Percentiles rank a stretch among this genome's conserved stretches.
Conservation (phyloP, 1,140 invertebrate species). For the Eriocheir sinensis region DNA sequence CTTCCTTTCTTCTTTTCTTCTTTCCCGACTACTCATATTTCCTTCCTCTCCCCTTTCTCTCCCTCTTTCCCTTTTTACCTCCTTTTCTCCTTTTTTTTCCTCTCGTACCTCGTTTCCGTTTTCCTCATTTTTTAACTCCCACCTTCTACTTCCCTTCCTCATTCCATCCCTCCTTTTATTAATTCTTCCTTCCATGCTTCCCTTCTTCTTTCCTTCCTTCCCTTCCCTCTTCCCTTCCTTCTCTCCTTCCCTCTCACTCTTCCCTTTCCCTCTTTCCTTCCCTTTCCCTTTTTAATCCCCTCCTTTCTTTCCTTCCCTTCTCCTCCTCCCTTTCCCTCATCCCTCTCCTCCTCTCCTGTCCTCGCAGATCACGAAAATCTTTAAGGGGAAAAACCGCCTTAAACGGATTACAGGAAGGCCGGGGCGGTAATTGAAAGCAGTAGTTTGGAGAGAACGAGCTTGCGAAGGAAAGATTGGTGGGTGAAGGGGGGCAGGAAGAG, state of each 20-base stretch:
- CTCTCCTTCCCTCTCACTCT: not conserved
- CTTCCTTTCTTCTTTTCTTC: not conserved
- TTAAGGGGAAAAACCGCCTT: not conserved
- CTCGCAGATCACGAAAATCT: not conserved
- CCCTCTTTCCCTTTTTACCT: not conserved
- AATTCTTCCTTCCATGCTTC: not conserved
- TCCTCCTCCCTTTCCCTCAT: not conserved
- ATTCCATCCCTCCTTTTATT: not conserved
- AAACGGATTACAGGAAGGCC: not conserved
- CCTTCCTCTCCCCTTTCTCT: not conserved
- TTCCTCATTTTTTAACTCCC: not conserved
- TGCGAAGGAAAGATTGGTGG: not conserved
- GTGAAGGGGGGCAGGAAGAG: not conserved
- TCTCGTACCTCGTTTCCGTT: not conserved
- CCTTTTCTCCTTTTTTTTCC: not conserved
- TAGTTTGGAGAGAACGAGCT: not conserved
- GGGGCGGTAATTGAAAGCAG: not conserved
- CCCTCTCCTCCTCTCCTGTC: not conserved
- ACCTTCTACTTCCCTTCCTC: not conserved
- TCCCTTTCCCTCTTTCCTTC: not conserved
- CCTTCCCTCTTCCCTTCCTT: not conserved
- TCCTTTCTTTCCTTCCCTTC: not conserved
- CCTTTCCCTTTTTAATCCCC: not conserved
- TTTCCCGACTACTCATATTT: not conserved
- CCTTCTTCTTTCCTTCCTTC: not conserved